Evolutionary conservation across 30 jellyfish, hydroid and myxozoan genomes (phyloP).

Genomic region (Clytia hemisphaerica): DNA sequence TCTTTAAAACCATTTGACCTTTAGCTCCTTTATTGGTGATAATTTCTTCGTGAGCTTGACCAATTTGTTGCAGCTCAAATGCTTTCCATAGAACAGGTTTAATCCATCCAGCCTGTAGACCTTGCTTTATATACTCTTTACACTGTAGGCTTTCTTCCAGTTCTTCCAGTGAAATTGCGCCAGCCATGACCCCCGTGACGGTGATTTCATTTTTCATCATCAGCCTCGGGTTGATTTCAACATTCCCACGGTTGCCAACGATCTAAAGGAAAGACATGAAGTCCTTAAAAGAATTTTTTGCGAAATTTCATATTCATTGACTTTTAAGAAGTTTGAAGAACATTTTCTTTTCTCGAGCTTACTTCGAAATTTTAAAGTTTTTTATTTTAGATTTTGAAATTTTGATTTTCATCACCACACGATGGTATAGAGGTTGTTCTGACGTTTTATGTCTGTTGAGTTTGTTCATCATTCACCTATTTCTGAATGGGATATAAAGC

Average conservation of each 20-base stretch:
- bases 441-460: no score
- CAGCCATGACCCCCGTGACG: conserved; percentile 48
- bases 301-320: background rate
- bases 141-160: background rate
- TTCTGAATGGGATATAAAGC: no score
- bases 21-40: conserved; percentile 50
- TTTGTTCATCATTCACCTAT: no score
- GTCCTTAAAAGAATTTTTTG: background rate
- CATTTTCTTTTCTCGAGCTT: no score
- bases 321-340: background rate
- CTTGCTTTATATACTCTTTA: background rate
- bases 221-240: conserved; percentile 39
- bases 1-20: conserved; percentile 58
- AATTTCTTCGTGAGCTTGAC: conserved; percentile 66
- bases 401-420: no score
- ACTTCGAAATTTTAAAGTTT: background rate
- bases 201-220: conserved; percentile 21
- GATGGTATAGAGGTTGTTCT: no score
- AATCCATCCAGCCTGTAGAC: conserved; percentile 60
- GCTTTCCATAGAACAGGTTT: conserved; percentile 63
- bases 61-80: conserved; percentile 50
- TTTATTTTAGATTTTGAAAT: no score
- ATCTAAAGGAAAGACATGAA: conserved; percentile 12
- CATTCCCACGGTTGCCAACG: conserved; percentile 61
- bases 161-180: conserved; percentile 25